Evolutionary conservation across 2,113 vertebrate genomes (phyloP).

Genomic region (Arenaria interpres): DNA sequence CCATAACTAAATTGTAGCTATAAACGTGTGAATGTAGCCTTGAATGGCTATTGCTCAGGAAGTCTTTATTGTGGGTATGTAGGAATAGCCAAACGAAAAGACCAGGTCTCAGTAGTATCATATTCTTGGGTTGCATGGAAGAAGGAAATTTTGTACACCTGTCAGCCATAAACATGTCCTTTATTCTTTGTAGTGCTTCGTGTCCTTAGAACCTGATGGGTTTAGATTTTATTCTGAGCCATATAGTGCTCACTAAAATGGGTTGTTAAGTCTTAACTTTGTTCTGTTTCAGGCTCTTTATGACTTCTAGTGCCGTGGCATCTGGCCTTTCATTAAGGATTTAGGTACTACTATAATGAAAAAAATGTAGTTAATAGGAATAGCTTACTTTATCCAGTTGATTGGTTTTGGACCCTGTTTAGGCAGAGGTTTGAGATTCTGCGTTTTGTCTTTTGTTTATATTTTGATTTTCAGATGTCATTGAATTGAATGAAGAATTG

Average conservation of each 20-base stretch:
- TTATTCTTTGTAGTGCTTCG: not conserved
- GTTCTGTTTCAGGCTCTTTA: not conserved
- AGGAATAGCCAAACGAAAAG: not conserved
- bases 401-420: not conserved
- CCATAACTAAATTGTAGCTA: slow-evolving; percentile 2
- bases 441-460: not conserved
- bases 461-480: not conserved
- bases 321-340: not conserved
- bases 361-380: not conserved
- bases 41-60: not conserved
- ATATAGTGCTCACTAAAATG: not conserved
- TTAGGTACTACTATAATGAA: not conserved
- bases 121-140: not conserved
- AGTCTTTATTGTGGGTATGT: not conserved
- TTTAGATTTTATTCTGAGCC: not conserved
- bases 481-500: not conserved
- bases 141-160: not conserved
- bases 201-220: not conserved
- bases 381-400: not conserved
- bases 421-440: not conserved
- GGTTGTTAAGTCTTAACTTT: slow-evolving; percentile 19
- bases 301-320: not conserved
- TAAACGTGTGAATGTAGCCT: not conserved
- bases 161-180: slow-evolving; percentile 16
- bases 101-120: not conserved